Percentiles rank a stretch among this genome's conserved stretches.
Evolutionary conservation across 1,140 invertebrate genomes (phyloP).

Genomic region (Penaeus chinensis): DNA sequence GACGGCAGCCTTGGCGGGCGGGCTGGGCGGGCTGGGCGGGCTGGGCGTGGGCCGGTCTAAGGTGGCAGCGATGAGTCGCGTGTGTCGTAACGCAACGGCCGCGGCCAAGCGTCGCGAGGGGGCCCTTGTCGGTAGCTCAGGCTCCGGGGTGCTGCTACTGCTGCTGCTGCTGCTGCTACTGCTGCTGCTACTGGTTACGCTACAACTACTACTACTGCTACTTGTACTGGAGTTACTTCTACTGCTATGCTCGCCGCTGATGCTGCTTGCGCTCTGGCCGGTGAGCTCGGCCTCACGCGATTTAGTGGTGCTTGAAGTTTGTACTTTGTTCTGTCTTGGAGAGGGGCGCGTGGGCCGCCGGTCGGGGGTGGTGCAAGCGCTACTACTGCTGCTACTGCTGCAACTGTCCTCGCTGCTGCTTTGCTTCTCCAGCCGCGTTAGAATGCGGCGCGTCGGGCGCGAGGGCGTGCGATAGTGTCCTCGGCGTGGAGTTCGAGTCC

Average conservation of each 20-base stretch:
- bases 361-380: neutral
- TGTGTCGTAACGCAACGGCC: constrained; percentile 3
- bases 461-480: constrained; percentile 1
- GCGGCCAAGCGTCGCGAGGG: constrained; percentile 36
- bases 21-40: too few relatives aligned
- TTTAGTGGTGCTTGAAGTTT: too few relatives aligned
- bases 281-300: constrained; percentile 18
- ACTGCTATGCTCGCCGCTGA: constrained; percentile 33
- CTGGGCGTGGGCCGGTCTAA: too few relatives aligned
- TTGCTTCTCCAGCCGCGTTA: constrained; percentile 44
- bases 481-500: constrained; percentile 23
- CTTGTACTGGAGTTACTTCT: neutral
- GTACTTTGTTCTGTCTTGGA: too few relatives aligned
- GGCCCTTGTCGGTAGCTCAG: constrained; percentile 28
- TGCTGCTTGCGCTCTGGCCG: constrained; percentile 24
- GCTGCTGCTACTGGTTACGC: constrained; percentile 37
- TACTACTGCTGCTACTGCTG: constrained; percentile 30
- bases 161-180: constrained; percentile 29
- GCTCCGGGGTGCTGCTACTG: constrained; percentile 40
- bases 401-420: constrained; percentile 37
- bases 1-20: too few relatives aligned
- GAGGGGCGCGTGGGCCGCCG: too few relatives aligned
- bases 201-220: constrained; percentile 36
- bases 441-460: constrained; percentile 17
- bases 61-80: too few relatives aligned